Evolutionary conservation across 2,888 invertebrate species (phyloP).

Genomic region (Chorisops tibialis): DNA sequence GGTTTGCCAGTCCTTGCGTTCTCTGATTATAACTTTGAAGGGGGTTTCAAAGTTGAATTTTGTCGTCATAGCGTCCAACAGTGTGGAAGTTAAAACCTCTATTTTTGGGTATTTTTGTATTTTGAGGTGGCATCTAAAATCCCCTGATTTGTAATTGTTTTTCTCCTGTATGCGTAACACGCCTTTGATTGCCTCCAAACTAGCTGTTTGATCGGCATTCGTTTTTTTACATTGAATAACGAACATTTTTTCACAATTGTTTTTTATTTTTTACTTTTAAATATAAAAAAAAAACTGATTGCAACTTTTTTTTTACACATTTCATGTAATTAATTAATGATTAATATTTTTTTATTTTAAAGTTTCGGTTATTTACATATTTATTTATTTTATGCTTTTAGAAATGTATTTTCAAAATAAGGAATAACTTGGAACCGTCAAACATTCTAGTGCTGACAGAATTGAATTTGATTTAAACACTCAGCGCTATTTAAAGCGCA

Average conservation of each 20-base stretch:
- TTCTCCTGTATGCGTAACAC: too few species aligned
- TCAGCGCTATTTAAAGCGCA: slow-evolving; percentile 21
- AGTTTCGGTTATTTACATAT: not conserved
- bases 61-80: too few species aligned
- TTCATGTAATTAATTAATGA: slow-evolving; percentile 13
- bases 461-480: slow-evolving; percentile 19
- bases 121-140: too few species aligned
- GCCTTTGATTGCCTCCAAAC: too few species aligned
- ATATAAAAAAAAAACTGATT: slow-evolving; percentile 18
- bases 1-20: too few species aligned
- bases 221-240: slow-evolving; percentile 14
- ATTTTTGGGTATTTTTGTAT: too few species aligned
- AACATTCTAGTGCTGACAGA: slow-evolving; percentile 17
- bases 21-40: too few species aligned
- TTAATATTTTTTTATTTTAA: not conserved
- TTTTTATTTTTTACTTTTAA: slow-evolving; percentile 7
- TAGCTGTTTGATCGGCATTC: slow-evolving; percentile 17
- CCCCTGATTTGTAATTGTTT: too few species aligned
- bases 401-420: slow-evolving; percentile 10
- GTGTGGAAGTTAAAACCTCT: too few species aligned
- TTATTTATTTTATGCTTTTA: not conserved
- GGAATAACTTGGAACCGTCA: slow-evolving; percentile 12
- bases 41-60: too few species aligned
- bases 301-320: slow-evolving; percentile 25
- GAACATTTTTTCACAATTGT: slow-evolving; percentile 10